Conservation (phyloP, 2,888 invertebrate genomes). For the Hanleya hanleyi region DNA sequence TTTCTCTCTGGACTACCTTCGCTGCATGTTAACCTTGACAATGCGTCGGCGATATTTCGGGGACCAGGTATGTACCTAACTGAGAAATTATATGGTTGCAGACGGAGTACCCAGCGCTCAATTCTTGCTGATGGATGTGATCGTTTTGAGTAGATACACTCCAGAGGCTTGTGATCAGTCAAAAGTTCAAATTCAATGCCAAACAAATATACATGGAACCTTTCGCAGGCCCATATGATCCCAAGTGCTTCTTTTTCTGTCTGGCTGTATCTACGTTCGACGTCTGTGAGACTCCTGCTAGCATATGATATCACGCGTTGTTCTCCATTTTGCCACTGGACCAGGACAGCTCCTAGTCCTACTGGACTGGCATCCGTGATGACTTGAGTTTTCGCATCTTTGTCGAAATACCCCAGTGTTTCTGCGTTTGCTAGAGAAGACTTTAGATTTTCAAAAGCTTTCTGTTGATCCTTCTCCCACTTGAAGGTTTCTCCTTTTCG, state of each 20-base stretch:
- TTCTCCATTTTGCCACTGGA: slow-evolving; percentile 18
- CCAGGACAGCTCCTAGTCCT: slow-evolving; percentile 22
- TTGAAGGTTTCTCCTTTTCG: slow-evolving; percentile 12
- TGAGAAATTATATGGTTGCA: slow-evolving; percentile 1
- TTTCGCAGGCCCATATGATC: slow-evolving; percentile 23
- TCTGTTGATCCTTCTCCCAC: slow-evolving; percentile 19
- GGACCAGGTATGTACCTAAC: slow-evolving; percentile 11
- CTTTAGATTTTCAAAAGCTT: slow-evolving; percentile 20
- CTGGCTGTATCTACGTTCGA: slow-evolving; percentile 2
- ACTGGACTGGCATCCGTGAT: slow-evolving; percentile 22
- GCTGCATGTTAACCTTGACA: neutral
- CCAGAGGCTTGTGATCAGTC: slow-evolving; percentile 25
- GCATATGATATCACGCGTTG: neutral
- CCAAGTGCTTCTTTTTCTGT: slow-evolving; percentile 20
- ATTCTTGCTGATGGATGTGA: slow-evolving; percentile 19
- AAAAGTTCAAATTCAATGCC: slow-evolving; percentile 22
- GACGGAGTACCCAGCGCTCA: slow-evolving; percentile 11
- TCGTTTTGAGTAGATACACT: slow-evolving; percentile 12
- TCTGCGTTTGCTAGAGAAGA: slow-evolving; percentile 13
- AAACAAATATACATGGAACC: slow-evolving; percentile 23
- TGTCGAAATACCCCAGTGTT: slow-evolving; percentile 22
- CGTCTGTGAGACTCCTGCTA: neutral
- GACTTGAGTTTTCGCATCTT: slow-evolving; percentile 11
- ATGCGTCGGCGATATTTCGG: slow-evolving; percentile 10
- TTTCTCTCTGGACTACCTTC: neutral